These are phyloP conservation scores for Oophaga sylvatica DNA, from an alignment of 2,797 vertebrate species.

Conservation along the genomic window DNA sequence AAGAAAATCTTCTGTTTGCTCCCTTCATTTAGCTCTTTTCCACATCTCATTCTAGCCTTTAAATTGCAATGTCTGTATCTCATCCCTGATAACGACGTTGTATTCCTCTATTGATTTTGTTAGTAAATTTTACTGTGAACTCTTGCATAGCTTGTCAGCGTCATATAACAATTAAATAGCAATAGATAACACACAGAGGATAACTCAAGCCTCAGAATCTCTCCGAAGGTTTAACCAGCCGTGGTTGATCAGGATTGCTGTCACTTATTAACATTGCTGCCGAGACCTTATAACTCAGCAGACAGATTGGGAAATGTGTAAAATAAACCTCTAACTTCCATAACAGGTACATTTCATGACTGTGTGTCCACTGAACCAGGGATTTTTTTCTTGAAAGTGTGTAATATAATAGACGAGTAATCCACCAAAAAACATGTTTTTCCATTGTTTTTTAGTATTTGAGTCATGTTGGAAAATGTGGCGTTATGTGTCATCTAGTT, in stretches of 20 bases:
- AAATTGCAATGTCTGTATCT: slow-evolving; percentile 30
- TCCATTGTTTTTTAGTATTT: too few relatives aligned
- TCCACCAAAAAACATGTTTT: too few relatives aligned
- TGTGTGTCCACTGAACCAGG: neutral
- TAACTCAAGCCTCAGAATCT: slow-evolving; percentile 45
- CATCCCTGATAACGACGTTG: slow-evolving; percentile 48
- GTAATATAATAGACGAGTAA: too few relatives aligned
- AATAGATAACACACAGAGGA: slow-evolving; percentile 47
- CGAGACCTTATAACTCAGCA: slow-evolving; percentile 17
- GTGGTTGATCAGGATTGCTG: slow-evolving; percentile 35
- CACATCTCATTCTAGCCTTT: neutral
- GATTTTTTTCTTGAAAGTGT: neutral
- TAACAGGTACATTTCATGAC: slow-evolving; percentile 20
- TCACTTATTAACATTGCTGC: slow-evolving; percentile 35
- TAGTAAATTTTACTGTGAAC: slow-evolving; percentile 55
- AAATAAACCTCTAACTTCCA: slow-evolving; percentile 15
- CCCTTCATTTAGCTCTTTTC: neutral
- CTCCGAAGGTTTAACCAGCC: slow-evolving; percentile 44
- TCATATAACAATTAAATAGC: slow-evolving; percentile 58
- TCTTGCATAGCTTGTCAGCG: slow-evolving; percentile 52
- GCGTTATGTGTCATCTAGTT: too few relatives aligned
- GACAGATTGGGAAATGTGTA: slow-evolving; percentile 9
- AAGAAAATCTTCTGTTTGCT: neutral
- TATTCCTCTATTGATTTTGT: slow-evolving; percentile 58
- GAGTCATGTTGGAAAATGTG: too few relatives aligned